Base-by-base conservation (phyloP, 2,113 vertebrate genomes). In the Pygoscelis adeliae region DNA sequence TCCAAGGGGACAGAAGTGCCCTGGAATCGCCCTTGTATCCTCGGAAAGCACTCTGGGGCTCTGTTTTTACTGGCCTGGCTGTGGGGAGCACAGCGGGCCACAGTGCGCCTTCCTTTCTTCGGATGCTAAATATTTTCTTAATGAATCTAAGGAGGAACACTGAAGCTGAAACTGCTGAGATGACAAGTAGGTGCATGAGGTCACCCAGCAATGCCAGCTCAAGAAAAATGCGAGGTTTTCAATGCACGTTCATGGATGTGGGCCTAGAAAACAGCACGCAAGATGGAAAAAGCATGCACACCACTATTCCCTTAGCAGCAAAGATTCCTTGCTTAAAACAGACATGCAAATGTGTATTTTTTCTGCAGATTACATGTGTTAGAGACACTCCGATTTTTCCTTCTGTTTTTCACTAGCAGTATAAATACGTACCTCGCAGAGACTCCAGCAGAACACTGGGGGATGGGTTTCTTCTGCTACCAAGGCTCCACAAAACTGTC, bases 371-470 rank as follows among this genome's bases (percentile, higher is more conserved):
- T 92, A 47, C 42, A 77, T n/a, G 77, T 86, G 84, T 82, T 86
- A 83, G 83, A 95, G 90, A 90, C 67, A 74, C 78, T 77, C 72
- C 63, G 42, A 61, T 79, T 91, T 67, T 90, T 82, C 93, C 83
- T 95, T 94, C 95, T 96, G 91, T 78, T 97, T 93, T 93, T 82
- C 80, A 66, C 67, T 92, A 90, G 80, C 78, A 87, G 50, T 67
- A 73, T 83, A 96, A 94, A 78, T 74, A 93, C 7, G 5, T 59
- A 83, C 85, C 72, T 84, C 32, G 2, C 74, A 66, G 84, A 72
- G 52, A 61, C 65, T 80, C 34, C 56, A 66, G 67, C 73, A 91
- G 56, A 92, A 69, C 52, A 55, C 30, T 36, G 78, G 86, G 70
- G 88, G 74, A 71, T 91, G 82, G 71, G 36, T 73, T 96, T 82